phyloP scores from a whole-genome alignment of 2,888 invertebrate genomes.

The Cerceris rybyensis region DNA sequence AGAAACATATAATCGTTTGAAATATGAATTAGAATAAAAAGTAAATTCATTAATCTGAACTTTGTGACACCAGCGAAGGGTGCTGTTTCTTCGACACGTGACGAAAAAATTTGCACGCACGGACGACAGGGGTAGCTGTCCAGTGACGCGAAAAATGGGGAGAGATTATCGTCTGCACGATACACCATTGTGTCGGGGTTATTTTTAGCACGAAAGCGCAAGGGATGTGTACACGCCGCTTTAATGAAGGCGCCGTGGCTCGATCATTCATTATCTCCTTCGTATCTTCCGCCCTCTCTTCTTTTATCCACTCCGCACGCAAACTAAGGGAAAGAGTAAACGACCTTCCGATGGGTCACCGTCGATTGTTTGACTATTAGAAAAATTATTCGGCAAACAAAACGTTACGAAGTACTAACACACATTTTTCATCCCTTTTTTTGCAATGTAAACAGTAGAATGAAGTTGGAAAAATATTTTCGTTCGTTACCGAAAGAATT shows the following conservation, averaged over 20 bases:
- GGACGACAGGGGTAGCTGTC: background rate
- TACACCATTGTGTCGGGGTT: constrained; percentile 17
- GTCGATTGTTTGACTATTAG: constrained; percentile 42
- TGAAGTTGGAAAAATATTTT: background rate
- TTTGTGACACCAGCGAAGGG: no score
- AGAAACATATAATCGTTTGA: no score
- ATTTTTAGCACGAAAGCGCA: constrained; percentile 25
- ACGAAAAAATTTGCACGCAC: background rate
- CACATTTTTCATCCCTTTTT: background rate
- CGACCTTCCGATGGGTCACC: constrained; percentile 23
- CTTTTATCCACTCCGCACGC: constrained; percentile 11
- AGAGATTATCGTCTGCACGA: constrained; percentile 10
- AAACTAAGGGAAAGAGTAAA: constrained; percentile 14
- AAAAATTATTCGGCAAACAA: constrained; percentile 11
- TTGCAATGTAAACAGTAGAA: background rate
- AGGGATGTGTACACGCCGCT: constrained; percentile 2
- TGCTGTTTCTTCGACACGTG: no score
- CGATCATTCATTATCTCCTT: constrained; percentile 36
- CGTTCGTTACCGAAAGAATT: background rate
- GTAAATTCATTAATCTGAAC: no score
- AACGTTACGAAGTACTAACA: background rate
- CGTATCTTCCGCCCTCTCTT: constrained; percentile 15
- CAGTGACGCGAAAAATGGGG: background rate
- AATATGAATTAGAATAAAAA: no score
- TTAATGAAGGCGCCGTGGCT: constrained; percentile 26